Evolutionary conservation across 2,797 vertebrate species (phyloP).

Genomic region (Threskiornis aethiopicus): DNA sequence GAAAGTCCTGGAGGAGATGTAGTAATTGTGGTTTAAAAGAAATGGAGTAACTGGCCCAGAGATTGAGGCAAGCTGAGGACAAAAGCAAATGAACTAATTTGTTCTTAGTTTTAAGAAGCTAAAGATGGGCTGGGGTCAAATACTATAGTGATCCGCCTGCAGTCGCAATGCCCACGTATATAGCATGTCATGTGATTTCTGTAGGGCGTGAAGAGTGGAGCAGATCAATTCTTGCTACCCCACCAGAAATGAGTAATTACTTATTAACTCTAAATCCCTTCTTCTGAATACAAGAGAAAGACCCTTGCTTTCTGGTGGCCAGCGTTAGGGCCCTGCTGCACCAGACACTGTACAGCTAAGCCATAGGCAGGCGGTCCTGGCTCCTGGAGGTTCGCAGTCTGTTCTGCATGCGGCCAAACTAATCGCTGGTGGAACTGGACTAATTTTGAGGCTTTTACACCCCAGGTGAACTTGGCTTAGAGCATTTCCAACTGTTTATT

Average conservation of each 20-base stretch:
- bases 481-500: not conserved
- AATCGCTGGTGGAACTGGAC: not conserved
- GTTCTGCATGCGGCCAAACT: rapidly evolving
- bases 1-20: not conserved
- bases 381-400: not conserved
- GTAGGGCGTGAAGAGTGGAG: rapidly evolving
- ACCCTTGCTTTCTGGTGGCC: not conserved
- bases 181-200: not conserved
- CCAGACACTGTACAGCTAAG: rapidly evolving
- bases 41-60: not conserved
- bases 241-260: not conserved
- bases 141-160: not conserved
- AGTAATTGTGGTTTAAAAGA: not conserved
- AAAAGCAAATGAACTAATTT: not conserved
- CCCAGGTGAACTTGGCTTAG: not conserved
- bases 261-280: not conserved
- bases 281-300: not conserved
- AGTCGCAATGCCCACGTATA: not conserved
- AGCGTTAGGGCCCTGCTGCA: not conserved
- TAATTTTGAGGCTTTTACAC: not conserved
- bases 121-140: not conserved
- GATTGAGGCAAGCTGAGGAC: not conserved
- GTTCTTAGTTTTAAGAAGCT: not conserved
- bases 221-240: not conserved
- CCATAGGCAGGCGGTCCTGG: not conserved